Conservation (phyloP, 2,888 invertebrate genomes). For the Ornithoptera alexandrae region DNA sequence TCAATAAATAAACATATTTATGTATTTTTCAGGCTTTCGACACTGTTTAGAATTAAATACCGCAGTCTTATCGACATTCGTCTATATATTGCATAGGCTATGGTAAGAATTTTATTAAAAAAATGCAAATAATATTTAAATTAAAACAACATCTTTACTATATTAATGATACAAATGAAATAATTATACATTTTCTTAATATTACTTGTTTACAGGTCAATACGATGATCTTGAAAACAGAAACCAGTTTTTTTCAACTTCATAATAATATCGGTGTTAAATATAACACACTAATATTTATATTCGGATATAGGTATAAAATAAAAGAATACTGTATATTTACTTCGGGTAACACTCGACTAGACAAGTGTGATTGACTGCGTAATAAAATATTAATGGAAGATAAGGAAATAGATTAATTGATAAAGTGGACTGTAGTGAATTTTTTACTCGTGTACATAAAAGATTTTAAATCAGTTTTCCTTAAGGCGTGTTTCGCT, state of each 20-base stretch:
- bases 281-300: slow-evolving; percentile 1
- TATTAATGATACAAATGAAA: background rate
- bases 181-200: background rate
- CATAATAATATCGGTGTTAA: slow-evolving; percentile 11
- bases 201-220: slow-evolving; percentile 24
- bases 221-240: slow-evolving; percentile 16
- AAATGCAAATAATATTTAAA: background rate
- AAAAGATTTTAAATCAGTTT: slow-evolving; percentile 55
- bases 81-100: slow-evolving; percentile 27
- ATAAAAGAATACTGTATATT: slow-evolving; percentile 12
- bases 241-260: slow-evolving; percentile 4
- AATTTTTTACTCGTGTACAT: slow-evolving; percentile 77
- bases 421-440: slow-evolving; percentile 48
- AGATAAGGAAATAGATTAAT: slow-evolving; percentile 1
- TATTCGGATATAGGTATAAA: background rate
- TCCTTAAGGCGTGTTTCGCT: slow-evolving; percentile 22
- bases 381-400: slow-evolving; percentile 1
- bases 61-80: slow-evolving; percentile 25
- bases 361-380: slow-evolving; percentile 12
- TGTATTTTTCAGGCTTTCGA: slow-evolving; percentile 29
- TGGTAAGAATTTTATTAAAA: slow-evolving; percentile 26
- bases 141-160: background rate
- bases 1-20: background rate
- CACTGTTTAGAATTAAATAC: slow-evolving; percentile 1
- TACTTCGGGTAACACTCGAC: slow-evolving; percentile 2